Percentiles rank a stretch among this genome's conserved stretches.
Conservation (phyloP, 2,888 invertebrate species). For the Drosophila longiperda region DNA sequence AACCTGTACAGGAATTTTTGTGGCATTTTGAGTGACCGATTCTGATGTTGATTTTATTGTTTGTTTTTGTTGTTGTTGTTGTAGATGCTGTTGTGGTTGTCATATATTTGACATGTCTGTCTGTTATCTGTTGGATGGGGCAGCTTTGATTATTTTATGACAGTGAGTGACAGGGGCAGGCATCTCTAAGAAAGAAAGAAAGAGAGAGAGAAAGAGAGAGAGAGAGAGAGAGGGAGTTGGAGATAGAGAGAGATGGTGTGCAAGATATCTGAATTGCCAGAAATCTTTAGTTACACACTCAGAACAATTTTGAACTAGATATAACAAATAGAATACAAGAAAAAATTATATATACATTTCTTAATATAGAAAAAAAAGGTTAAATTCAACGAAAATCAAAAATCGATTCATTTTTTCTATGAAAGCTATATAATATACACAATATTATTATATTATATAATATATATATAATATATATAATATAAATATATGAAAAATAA, state of each 20-base stretch:
- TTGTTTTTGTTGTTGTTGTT: background rate
- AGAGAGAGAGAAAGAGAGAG: background rate
- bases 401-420: no score
- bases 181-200: slow-evolving; percentile 49
- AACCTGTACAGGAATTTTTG: slow-evolving; percentile 49
- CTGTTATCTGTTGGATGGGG: slow-evolving; percentile 49
- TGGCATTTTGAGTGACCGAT: slow-evolving; percentile 43
- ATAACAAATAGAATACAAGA: background rate
- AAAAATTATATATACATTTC: background rate
- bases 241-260: background rate
- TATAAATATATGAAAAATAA: no score
- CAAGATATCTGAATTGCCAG: slow-evolving; percentile 14
- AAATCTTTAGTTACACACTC: background rate
- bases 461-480: no score
- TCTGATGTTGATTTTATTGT: background rate
- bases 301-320: background rate
- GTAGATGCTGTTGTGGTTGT: slow-evolving; percentile 70
- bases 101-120: slow-evolving; percentile 70
- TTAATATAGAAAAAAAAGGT: no score
- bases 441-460: background rate
- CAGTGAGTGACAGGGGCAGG: slow-evolving; percentile 50
- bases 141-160: slow-evolving; percentile 75
- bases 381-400: background rate
- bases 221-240: background rate
- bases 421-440: no score